phyloP scores from a whole-genome alignment of 2,797 vertebrate genomes.

The Danio kyathit region DNA sequence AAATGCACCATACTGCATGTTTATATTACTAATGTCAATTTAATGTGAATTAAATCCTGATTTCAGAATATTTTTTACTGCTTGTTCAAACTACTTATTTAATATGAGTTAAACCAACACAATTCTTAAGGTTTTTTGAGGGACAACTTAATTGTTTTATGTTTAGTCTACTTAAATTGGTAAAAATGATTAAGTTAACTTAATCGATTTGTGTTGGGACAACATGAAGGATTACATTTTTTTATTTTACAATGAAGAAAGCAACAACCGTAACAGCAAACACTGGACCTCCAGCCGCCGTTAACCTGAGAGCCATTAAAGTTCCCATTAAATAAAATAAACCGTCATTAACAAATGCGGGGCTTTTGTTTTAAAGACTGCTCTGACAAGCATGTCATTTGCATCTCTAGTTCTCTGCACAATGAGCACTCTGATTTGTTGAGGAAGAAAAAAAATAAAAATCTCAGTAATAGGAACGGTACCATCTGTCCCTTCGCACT shows the following conservation, averaged over 20 bases:
- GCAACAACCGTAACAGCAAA: background rate
- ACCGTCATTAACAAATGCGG: background rate
- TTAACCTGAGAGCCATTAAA: too few species aligned
- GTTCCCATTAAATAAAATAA: too few species aligned
- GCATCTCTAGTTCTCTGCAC: background rate
- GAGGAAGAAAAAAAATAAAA: background rate
- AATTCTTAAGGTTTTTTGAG: too few species aligned
- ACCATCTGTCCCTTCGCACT: constrained; percentile 37
- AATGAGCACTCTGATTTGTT: background rate
- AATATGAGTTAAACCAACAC: too few species aligned
- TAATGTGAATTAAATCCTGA: background rate
- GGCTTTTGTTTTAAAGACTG: background rate
- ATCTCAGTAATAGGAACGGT: background rate
- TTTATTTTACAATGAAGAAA: background rate
- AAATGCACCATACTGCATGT: background rate
- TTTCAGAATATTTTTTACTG: too few species aligned
- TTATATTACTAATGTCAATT: background rate
- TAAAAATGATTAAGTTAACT: too few species aligned
- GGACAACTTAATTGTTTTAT: too few species aligned
- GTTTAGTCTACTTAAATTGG: too few species aligned
- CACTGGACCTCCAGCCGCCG: background rate
- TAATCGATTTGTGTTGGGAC: too few species aligned
- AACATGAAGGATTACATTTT: too few species aligned
- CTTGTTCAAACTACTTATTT: too few species aligned
- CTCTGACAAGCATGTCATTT: background rate